Base-by-base conservation (phyloP, 2,113 vertebrate genomes). In the Daphoenositta chrysoptera region DNA sequence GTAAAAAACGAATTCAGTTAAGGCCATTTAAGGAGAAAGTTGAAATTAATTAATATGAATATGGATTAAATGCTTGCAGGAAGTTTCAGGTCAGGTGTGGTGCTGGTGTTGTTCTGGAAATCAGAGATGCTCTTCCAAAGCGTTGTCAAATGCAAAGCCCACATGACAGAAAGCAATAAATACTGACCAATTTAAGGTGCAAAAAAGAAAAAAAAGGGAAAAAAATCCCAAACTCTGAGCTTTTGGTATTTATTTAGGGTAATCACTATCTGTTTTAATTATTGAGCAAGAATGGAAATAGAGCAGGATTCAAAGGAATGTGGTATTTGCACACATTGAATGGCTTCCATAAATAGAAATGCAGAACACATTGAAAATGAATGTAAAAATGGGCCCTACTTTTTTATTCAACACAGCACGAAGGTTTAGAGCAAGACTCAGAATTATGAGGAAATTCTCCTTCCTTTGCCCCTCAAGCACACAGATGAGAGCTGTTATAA, bases 341-440 rank as follows among this genome's bases (percentile, higher is more conserved):
- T 83, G 21, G 21, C 33, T 94, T 94, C 94, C 75, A 83, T 93
- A 92, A 95, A 94, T 88, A 93, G 94, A 90, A 93, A 91, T 7
- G 58, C 31, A 85, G 65, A 72, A 77, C 66, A 83, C 68, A 72
- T 15, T 70, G 78, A 54, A 94, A 94, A 89, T 40, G 14, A 87
- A 42, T 68, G 24, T 60, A 63, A 88, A 88, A 96, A 70, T 47
- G 64, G 51, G 50, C 90, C 40, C 76, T 93, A 16, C 31, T 81
- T 86, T 80, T 88, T 90, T 86, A 89, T 92, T 83, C 76, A 83
- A 44, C 27, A 44, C 33, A 56, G 30, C 39, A 81, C 1, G 3
- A 57, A 77, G 42, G 33, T 90, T 83, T 94, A 81, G 71, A 92
- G 33, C 76, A 73, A 86, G n/a, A 65, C 23, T 58, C 10, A 6